These are phyloP conservation scores for Patella pellucida DNA, from an alignment of 2,888 invertebrate genomes.

Conservation along the genomic window DNA sequence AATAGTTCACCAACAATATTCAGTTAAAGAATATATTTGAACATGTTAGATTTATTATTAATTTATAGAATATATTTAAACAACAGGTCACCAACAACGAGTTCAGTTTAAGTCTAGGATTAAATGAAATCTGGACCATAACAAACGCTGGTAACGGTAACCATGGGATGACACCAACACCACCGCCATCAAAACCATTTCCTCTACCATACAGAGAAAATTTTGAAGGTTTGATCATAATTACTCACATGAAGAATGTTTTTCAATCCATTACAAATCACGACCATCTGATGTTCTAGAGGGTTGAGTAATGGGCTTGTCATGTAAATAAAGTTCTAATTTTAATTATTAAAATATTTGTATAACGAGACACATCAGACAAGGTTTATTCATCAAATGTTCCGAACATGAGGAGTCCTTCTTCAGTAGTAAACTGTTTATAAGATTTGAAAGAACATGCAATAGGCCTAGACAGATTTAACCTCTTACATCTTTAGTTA, in stretches of 20 bases:
- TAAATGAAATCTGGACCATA: conserved; percentile 49
- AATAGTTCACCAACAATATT: background rate
- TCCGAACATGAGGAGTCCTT: too few species aligned
- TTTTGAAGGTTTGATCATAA: conserved; percentile 41
- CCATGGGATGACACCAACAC: conserved; percentile 34
- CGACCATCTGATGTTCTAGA: background rate
- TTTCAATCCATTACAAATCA: background rate
- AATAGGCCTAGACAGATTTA: too few species aligned
- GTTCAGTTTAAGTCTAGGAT: conserved; percentile 36
- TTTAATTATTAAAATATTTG: background rate
- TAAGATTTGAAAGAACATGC: too few species aligned
- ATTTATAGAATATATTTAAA: background rate
- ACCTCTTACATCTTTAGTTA: too few species aligned
- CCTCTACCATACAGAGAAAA: conserved; percentile 50
- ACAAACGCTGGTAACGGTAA: conserved; percentile 45
- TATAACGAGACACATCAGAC: too few species aligned
- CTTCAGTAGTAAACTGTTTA: too few species aligned
- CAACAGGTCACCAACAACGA: conserved; percentile 25
- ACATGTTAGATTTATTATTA: background rate
- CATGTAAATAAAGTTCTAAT: background rate
- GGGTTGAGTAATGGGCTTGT: background rate
- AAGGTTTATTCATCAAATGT: too few species aligned
- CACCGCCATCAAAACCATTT: conserved; percentile 40
- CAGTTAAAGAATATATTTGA: background rate
- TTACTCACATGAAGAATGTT: background rate